Evolutionary conservation across 2,797 vertebrate species (phyloP), one percentile per base, ranked within the genome.

Genomic region (Philypnodon macrostomus): DNA sequence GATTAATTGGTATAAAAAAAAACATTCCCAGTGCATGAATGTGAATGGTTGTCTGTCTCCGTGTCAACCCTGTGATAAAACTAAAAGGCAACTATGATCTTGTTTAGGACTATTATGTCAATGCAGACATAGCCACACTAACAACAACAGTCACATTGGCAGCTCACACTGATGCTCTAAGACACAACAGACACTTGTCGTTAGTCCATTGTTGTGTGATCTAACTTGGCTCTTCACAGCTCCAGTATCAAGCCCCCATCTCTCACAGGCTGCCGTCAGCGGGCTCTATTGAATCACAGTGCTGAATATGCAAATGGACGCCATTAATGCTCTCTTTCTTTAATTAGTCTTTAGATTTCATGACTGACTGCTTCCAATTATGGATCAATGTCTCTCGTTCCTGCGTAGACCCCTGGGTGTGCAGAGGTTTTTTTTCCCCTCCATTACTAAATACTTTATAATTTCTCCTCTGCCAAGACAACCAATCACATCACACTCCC

Each of bases 331-430:
- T 77, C 78, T 80, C 74, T 85, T 84, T 83, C 80, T 87, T 89
- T 89, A 88, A 89, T 89, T 89, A 88, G 77, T 84, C 85, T 73
- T 79, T 80, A 84, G 75, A 86, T 88, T 87, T 89, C 74, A 87
- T 85, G 84, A 86, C 74, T 80, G 80, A 87, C 69, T 81, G 82
- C 79, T 75, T 88, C 85, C 82, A 87, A 86, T 87, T 89, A 88
- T 85, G 87, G 85, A 87, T 90, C 85, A 86, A 89, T 88, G 87
- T 88, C 83, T 88, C 81, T 88, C 77, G 77, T 87, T 85, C 79
- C 85, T 84, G 65, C 73, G 36, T 18, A 40, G 64, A 71, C 69
- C 70, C 69, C 61, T 65, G 70, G 61, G 69, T 73, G 65, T 59
- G 62, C 23, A 57, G 53, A 58, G 58, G 59, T 63, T 54, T 55